These are phyloP conservation scores for Ericerus pela DNA, from an alignment of 1,140 invertebrate species.

Conservation along the genomic window DNA sequence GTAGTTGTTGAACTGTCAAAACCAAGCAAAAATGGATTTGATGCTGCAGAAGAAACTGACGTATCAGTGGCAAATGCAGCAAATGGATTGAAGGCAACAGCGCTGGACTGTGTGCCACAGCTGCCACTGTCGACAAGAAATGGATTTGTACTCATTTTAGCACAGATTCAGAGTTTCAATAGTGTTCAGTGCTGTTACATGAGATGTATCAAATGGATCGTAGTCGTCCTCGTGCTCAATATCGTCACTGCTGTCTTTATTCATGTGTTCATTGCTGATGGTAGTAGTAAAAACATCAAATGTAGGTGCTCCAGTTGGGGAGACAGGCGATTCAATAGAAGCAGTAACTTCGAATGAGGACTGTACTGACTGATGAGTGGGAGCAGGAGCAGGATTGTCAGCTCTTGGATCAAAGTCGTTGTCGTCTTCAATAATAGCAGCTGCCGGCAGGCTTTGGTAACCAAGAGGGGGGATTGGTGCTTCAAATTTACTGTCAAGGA, in stretches of 20 bases:
- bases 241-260: too few species aligned
- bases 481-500: too few species aligned
- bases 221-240: background rate
- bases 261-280: too few species aligned
- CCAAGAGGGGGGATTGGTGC: too few species aligned
- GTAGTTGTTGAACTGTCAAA: too few species aligned
- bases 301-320: too few species aligned
- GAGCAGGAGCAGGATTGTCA: background rate
- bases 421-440: constrained; percentile 17
- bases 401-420: constrained; percentile 23
- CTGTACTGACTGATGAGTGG: too few species aligned
- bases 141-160: constrained; percentile 39
- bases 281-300: too few species aligned
- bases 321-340: too few species aligned
- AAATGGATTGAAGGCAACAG: background rate
- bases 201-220: constrained; percentile 73
- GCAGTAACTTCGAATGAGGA: too few species aligned
- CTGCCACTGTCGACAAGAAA: background rate
- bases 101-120: background rate
- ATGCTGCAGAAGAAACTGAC: background rate
- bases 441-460: too few species aligned
- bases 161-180: constrained; percentile 54
- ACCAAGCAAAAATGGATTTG: background rate
- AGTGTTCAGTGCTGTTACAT: constrained; percentile 50
- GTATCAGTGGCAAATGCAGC: background rate